Base-by-base conservation (phyloP, 2,888 invertebrate species). In the Drosophila diplacantha region DNA sequence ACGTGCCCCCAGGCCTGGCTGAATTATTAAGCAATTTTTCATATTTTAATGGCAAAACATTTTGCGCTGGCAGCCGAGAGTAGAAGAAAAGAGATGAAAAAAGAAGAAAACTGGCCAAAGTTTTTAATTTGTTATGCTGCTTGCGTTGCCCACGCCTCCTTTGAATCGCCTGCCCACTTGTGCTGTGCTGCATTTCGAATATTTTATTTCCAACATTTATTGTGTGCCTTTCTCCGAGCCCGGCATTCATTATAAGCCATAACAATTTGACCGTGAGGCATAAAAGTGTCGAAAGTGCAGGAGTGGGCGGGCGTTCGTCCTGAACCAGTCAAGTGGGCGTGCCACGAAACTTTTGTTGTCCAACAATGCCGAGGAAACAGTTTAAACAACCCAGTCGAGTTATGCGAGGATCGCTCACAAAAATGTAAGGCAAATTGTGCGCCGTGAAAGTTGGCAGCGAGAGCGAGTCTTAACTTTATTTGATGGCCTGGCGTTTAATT, bases 11-110 rank as follows among this genome's bases (percentile, higher is more conserved):
- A 31, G 51, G 71, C 54, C 53, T 32, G 24, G 56, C 51, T 44
- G 73, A 83, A 67, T 78, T 83, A 78, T 83, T 79, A 74, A 75
- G 69, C 73, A 81, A 81, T 78, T 83, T 83, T 81, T 78, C 84
- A 83, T 79, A 66, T 78, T 78, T 77, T 75, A 83, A 78, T 83
- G 74, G 80, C 60, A 73, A 81, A 83, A 81, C 84, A 78, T 78
- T 78, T 78, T 73, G 83, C 59, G 20, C 29, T 64, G 70, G 50
- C 51, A 59, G 51, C 37, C 35, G 58, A 35, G 16, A 44, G 32
- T 24, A 24, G 7, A 46, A 53, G 47, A 53, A 53, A 52, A 29
- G 29, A 44, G 44, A 44, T 29, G 44, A 31, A 32, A 38, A 50
- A 55, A 32, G 26, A 32, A 51, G 44, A 46, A 60, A 66, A 65